Percentiles rank a stretch among this genome's conserved stretches.
phyloP scores from a whole-genome alignment of 53 echinoderm and acorn worm species.

The Arbacia lixula region DNA sequence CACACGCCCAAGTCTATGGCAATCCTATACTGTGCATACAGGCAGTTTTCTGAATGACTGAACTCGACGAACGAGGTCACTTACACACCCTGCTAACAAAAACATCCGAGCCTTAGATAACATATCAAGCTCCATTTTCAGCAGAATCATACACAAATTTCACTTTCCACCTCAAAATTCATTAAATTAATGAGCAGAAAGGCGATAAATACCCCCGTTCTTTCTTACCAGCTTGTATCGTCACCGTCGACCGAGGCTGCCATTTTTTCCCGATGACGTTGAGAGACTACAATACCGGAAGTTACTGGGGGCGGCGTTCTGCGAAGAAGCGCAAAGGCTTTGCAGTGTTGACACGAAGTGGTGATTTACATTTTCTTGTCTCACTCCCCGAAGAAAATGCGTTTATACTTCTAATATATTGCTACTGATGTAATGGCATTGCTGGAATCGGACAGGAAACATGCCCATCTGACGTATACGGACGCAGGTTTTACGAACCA shows the following conservation, averaged over 20 bases:
- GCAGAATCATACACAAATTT: too few species aligned
- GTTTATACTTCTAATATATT: slow-evolving; percentile 13
- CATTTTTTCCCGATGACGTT: slow-evolving; percentile 91
- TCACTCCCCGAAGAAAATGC: slow-evolving; percentile 11
- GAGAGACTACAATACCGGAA: slow-evolving; percentile 32
- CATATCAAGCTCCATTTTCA: too few species aligned
- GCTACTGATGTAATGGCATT: slow-evolving; percentile 26
- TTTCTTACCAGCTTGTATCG: slow-evolving; percentile 90
- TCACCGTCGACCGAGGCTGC: slow-evolving; percentile 90
- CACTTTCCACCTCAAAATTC: too few species aligned
- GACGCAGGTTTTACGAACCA: neutral
- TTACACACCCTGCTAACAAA: too few species aligned
- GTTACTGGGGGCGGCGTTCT: slow-evolving; percentile 49
- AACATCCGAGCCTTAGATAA: too few species aligned
- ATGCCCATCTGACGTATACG: neutral
- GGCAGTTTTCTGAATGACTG: too few species aligned
- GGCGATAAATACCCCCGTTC: slow-evolving; percentile 25
- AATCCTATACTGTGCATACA: too few species aligned
- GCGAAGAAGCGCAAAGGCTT: too few species aligned
- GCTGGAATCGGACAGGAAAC: neutral
- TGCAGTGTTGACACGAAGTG: too few species aligned
- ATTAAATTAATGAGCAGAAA: neutral
- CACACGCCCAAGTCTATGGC: too few species aligned
- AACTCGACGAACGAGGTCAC: too few species aligned
- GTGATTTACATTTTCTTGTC: too few species aligned